Conservation (phyloP, 2,113 vertebrate species). For the Pongo pygmaeus region DNA sequence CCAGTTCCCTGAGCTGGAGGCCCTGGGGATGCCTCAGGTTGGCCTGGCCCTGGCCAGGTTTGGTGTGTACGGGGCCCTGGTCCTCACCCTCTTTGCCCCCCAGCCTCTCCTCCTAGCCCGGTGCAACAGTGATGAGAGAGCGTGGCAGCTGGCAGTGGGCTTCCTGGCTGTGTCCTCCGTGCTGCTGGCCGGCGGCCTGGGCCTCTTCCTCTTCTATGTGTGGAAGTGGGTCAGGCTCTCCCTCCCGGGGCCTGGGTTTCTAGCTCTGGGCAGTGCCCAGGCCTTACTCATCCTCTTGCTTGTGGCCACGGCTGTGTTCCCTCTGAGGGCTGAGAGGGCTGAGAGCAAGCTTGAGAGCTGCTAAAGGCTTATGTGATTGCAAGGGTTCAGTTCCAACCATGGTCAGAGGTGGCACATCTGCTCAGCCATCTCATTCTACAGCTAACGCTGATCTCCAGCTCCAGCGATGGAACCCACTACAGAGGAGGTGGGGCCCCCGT, state of each 20-base stretch:
- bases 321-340: not conserved
- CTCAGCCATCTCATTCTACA: not conserved
- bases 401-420: not conserved
- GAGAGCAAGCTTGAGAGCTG: not conserved
- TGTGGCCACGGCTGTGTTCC: not conserved
- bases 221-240: conserved; percentile 70
- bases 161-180: not conserved
- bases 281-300: conserved; percentile 77
- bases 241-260: conserved; percentile 74
- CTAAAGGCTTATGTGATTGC: not conserved
- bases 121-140: not conserved
- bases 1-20: conserved; percentile 50
- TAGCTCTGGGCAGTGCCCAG: conserved; percentile 71
- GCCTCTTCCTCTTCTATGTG: conserved; percentile 66
- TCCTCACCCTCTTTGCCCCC: conserved; percentile 73
- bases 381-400: not conserved
- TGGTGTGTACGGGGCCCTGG: conserved; percentile 74
- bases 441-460: not conserved
- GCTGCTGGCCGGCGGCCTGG: conserved; percentile 72
- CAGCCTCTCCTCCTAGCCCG: conserved; percentile 32
- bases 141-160: conserved; percentile 48
- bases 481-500: rapidly evolving
- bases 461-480: rapidly evolving
- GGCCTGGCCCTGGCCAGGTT: conserved; percentile 70
- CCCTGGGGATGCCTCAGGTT: conserved; percentile 51